Evolutionary conservation across 2,888 invertebrate genomes (phyloP), one percentile per base, ranked within the genome.

Genomic region (Melanostoma scalare): DNA sequence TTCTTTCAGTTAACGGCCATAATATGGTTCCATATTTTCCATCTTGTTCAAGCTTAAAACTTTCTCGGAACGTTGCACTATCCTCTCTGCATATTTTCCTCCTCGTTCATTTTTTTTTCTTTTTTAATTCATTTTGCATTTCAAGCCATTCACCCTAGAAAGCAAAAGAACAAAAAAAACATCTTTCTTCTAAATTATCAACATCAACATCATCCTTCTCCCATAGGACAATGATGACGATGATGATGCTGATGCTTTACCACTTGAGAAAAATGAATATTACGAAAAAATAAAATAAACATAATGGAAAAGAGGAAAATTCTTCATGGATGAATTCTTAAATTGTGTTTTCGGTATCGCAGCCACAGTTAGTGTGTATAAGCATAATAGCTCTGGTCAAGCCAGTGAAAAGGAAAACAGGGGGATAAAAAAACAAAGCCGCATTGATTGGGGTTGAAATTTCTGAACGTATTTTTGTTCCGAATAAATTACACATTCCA

Each of bases 301-400:
- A 48, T 53, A 61, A 63, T 55, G 46, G 46, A 55, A 63, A 46
- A 20, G 38, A 58, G 52, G 52, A 73, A 77, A 65, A 73, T 82
- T 63, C 77, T 77, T 82, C 55, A 73, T 53, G 73, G 82, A 82
- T 82, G 77, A 82, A 82, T 82, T 82, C 77, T 69, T 77, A 77
- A 82, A 76, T 77, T 82, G 60, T 77, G 58, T 74, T 77, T 77
- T 63, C 67, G 30, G 52, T 58, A 61, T 67, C 74, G 69, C 71
- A 58, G 71, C 52, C 33, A 53, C 53, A 48, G 56, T 20, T 20
- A 36, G 58, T 35, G 46, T 58, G 6, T 20, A 40, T 3, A 33
- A 9, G 42, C 6, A 58, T 31, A 52, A 44, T 35, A 30, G 65
- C 35, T 20, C 52, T 72, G 76, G 81, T 81, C 76, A 76, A 81